Evolutionary conservation across 2,888 invertebrate species (phyloP), one percentile per base, ranked within the genome.

Genomic region (Harpagoxenus sublaevis): DNA sequence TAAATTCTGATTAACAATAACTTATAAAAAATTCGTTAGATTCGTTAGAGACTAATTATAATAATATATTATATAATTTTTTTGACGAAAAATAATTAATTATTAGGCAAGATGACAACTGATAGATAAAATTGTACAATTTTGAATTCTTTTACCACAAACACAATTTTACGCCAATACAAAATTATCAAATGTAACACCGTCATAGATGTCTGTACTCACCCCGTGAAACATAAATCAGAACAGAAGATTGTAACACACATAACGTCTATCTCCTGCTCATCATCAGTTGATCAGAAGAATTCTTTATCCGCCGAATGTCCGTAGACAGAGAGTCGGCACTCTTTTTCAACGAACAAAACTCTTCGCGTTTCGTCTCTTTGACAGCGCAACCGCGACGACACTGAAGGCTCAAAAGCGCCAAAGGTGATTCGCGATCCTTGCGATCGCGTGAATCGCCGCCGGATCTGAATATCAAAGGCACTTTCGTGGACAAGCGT

Each of bases 381-480:
- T 86, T 85, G 84, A 55, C 79, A 28, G 77, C 89, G 77, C 86
- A 85, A 84, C 83, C 83, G 53, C 86, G 73, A 65, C 71, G 42
- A 62, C 39, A 88, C 90, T 88, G 90, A 90, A 70, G 65, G 70
- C 84, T 55, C 63, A 65, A 66, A 48, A 85, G 51, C 81, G 74
- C 79, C 85, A 87, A 86, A 90, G 84, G 84, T 82, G 90, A 55
- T 82, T 82, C 83, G 84, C 70, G 83, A 75, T 82, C 63, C 75
- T 84, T 55, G 68, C 85, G 88, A 88, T 87, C 89, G 81, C 90
- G 86, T 79, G 88, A 88, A 90, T 78, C 85, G 55, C 31, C 12
- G 31, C 35, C 74, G 71, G 87, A 93, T 92, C 92, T 93, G 84
- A 94, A 93, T 93, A 94, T 94, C 91, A 94, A 93, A 92, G 87